A percentile compares a stretch with the other conserved stretches of the same genome.
These are phyloP conservation scores for Vidua chalybeata DNA, from an alignment of 2,113 vertebrate species.

Conservation along the genomic window DNA sequence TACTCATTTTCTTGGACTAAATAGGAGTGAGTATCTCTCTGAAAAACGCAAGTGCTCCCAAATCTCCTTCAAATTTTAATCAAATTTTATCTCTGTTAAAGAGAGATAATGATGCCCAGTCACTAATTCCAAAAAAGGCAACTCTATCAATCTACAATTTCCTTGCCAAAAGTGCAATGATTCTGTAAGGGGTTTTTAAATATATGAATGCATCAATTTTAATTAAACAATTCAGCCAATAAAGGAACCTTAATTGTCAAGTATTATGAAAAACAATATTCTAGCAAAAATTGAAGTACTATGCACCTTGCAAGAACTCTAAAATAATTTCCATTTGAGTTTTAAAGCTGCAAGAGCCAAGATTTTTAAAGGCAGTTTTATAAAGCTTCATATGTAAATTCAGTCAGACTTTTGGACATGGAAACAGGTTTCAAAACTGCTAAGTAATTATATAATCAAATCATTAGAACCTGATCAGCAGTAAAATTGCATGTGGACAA, in stretches of 20 bases:
- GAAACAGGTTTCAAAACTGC: neutral
- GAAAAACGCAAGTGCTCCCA: neutral
- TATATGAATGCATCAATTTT: neutral
- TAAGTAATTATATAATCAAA: neutral
- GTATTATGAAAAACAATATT: neutral
- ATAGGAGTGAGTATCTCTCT: neutral
- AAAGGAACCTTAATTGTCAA: neutral
- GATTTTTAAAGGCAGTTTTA: neutral
- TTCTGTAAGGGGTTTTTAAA: neutral
- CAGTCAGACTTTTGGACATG: neutral
- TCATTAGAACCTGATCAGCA: neutral
- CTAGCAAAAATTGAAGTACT: neutral
- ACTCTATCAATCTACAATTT: neutral
- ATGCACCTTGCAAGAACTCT: neutral
- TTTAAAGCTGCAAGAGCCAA: neutral
- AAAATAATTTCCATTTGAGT: neutral
- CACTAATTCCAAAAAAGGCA: neutral
- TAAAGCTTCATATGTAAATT: neutral
- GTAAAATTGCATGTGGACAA: neutral
- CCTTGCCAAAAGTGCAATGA: neutral
- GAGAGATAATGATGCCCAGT: neutral
- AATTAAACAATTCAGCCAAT: neutral
- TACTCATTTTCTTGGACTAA: slow-evolving; percentile 19
- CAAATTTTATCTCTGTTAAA: slow-evolving; percentile 17
- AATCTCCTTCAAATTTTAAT: neutral